phyloP scores from a whole-genome alignment of 2,797 vertebrate genomes.

The Oreonectes daqikongensis region DNA sequence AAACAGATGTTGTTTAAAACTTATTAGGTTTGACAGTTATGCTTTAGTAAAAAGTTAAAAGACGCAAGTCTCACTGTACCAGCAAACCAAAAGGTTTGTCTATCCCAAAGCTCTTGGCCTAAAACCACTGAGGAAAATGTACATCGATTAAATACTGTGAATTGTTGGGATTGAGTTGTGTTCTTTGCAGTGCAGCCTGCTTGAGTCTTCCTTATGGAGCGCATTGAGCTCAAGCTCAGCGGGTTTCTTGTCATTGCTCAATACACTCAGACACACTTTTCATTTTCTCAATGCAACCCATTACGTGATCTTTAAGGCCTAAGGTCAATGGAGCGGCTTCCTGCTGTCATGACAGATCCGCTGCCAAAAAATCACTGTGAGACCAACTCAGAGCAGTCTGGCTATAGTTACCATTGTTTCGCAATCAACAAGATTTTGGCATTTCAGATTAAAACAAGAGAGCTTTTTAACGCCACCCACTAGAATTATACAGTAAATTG shows the following conservation, averaged over 20 bases:
- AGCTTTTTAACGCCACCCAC: background rate
- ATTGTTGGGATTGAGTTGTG: constrained; percentile 28
- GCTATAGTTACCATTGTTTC: constrained; percentile 23
- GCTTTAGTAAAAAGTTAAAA: background rate
- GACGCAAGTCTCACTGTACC: background rate
- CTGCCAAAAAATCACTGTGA: constrained; percentile 49
- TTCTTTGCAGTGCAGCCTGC: constrained; percentile 38
- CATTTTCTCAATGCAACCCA: constrained; percentile 70
- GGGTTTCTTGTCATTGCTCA: constrained; percentile 62
- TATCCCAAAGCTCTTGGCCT: constrained; percentile 20
- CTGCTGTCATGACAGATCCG: constrained; percentile 52
- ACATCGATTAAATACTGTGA: constrained; percentile 55
- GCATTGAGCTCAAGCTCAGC: constrained; percentile 69
- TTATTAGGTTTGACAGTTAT: too few species aligned
- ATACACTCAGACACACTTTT: constrained; percentile 68
- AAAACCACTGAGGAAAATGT: constrained; percentile 44
- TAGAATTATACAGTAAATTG: background rate
- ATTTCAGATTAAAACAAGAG: background rate
- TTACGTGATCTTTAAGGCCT: constrained; percentile 67
- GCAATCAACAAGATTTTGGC: background rate
- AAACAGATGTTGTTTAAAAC: too few species aligned
- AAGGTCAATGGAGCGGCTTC: constrained; percentile 72
- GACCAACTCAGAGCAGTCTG: constrained; percentile 23
- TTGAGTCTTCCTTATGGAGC: constrained; percentile 65
- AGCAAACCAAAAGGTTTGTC: constrained; percentile 3